These are phyloP conservation scores for Cheilosia urbana DNA, from an alignment of 2,888 invertebrate species.

Conservation along the genomic window DNA sequence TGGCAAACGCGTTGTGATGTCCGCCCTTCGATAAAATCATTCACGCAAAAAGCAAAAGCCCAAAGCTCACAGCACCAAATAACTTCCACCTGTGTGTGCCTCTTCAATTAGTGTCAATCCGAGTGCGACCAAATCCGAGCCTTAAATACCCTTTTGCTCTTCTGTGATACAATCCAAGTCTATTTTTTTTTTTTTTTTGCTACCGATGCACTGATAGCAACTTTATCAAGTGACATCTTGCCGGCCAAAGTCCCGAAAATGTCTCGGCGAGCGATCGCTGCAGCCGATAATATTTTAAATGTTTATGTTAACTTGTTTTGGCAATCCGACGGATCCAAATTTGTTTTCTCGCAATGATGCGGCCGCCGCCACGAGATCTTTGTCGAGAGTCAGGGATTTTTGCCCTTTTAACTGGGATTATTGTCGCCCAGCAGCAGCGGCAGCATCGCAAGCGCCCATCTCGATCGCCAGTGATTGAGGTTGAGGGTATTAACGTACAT, in stretches of 20 bases:
- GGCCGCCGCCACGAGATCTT: conserved; percentile 54
- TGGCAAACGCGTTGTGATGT: neutral
- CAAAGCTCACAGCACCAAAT: conserved; percentile 52
- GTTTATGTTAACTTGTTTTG: conserved; percentile 76
- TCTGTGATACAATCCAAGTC: conserved; percentile 22
- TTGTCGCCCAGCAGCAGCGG: conserved; percentile 66
- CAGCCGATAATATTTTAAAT: conserved; percentile 73
- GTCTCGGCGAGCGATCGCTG: conserved; percentile 61
- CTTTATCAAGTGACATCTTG: conserved; percentile 71
- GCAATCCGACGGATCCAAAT: conserved; percentile 75
- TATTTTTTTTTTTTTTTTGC: conserved; percentile 4
- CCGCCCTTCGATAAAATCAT: conserved; percentile 61
- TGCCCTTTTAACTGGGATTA: conserved; percentile 73
- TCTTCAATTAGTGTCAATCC: conserved; percentile 75
- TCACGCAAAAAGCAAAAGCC: conserved; percentile 52
- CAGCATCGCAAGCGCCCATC: conserved; percentile 14
- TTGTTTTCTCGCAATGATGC: conserved; percentile 67
- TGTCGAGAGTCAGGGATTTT: conserved; percentile 62
- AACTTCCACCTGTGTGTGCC: conserved; percentile 73
- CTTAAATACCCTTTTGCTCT: conserved; percentile 54
- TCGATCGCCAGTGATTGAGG: conserved; percentile 68
- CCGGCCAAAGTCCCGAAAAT: conserved; percentile 51
- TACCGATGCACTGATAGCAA: conserved; percentile 70
- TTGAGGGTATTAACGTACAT: conserved; percentile 69
- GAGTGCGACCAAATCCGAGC: conserved; percentile 60